These are phyloP conservation scores for Notoglanidium macrostoma DNA, from an alignment of 2,797 vertebrate species.

Conservation along the genomic window DNA sequence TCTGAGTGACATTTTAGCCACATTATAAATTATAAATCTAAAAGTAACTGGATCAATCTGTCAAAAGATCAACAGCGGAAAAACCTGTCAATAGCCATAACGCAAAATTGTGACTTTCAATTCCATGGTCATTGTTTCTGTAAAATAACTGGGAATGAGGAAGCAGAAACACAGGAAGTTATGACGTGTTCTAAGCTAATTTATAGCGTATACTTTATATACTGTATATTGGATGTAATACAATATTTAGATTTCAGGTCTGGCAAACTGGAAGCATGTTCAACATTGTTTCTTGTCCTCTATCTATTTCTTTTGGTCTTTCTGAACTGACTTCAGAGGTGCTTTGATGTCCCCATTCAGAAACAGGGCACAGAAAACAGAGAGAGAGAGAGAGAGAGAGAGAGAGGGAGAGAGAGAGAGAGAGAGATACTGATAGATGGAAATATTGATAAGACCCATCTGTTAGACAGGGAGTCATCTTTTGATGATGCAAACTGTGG, in stretches of 20 bases:
- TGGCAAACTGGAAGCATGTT: not conserved
- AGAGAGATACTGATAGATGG: not conserved
- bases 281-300: not conserved
- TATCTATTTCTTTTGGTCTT: conserved; percentile 2
- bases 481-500: conserved; percentile 12
- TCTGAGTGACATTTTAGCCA: not conserved
- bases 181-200: not conserved
- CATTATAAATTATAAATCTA: not conserved
- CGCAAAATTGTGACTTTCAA: not conserved
- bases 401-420: not conserved
- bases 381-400: not conserved
- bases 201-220: not conserved
- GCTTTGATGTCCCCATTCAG: conserved; percentile 71
- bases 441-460: conserved; percentile 34
- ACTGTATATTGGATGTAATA: not conserved
- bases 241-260: not conserved
- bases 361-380: not conserved
- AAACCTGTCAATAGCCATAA: too few species aligned
- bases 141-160: not conserved
- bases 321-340: conserved; percentile 68
- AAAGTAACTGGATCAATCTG: not conserved
- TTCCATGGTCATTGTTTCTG: not conserved
- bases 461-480: conserved; percentile 4
- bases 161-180: not conserved
- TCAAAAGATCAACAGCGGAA: not conserved